phyloP scores from a whole-genome alignment of 2,888 invertebrate genomes.

The Tetragnatha montana region DNA sequence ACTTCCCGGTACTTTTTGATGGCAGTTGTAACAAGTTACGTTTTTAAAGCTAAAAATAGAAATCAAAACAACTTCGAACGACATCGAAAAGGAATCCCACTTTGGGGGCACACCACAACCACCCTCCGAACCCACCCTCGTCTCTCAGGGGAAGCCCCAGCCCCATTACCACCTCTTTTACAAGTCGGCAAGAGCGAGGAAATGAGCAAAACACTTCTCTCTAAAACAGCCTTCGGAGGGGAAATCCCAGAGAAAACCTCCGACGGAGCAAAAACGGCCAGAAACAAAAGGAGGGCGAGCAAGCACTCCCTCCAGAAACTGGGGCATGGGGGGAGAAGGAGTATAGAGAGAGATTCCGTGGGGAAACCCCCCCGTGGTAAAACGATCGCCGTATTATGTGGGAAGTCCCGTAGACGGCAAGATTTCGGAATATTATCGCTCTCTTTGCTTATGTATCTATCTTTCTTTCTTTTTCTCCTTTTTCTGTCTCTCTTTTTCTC shows the following conservation, averaged over 20 bases:
- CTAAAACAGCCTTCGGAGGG: slow-evolving; percentile 20
- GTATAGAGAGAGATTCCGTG: neutral
- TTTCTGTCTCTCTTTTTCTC: too few relatives aligned
- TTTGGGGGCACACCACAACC: too few relatives aligned
- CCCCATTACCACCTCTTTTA: neutral
- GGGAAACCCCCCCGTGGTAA: neutral
- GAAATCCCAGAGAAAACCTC: neutral
- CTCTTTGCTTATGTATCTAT: too few relatives aligned
- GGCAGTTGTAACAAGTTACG: too few relatives aligned
- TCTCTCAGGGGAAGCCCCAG: neutral
- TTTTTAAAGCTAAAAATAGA: too few relatives aligned
- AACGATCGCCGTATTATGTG: too few relatives aligned
- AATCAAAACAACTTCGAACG: too few relatives aligned
- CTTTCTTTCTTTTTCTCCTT: too few relatives aligned
- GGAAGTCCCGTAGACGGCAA: too few relatives aligned
- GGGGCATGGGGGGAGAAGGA: neutral
- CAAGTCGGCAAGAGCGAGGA: slow-evolving; percentile 11
- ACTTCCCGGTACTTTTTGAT: too few relatives aligned
- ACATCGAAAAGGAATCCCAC: too few relatives aligned
- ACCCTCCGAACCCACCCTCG: neutral
- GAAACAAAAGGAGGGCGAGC: neutral
- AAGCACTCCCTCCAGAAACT: slow-evolving; percentile 18
- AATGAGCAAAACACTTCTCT: slow-evolving; percentile 39
- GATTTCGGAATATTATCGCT: too few relatives aligned
- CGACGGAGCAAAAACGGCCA: neutral